phyloP scores from a whole-genome alignment of 2,113 vertebrate species.

The Solea solea region DNA sequence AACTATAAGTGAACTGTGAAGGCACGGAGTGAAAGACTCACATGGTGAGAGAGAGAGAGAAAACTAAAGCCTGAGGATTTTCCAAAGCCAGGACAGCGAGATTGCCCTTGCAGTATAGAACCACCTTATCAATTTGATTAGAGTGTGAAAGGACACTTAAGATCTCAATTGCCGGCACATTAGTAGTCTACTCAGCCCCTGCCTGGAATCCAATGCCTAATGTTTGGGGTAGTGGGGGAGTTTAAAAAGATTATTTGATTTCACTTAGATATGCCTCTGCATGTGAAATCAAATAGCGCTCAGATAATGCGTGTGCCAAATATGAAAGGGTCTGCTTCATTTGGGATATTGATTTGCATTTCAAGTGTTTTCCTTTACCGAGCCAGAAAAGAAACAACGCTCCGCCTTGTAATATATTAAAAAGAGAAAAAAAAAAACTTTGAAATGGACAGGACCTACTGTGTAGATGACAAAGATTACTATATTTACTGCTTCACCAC shows the following conservation, averaged over 20 bases:
- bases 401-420: slow-evolving; percentile 19
- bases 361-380: slow-evolving; percentile 44
- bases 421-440: slow-evolving; percentile 16
- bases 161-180: slow-evolving; percentile 74
- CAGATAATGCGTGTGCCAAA: slow-evolving; percentile 69
- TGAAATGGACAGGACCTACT: slow-evolving; percentile 15
- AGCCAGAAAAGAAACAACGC: slow-evolving; percentile 46
- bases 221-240: slow-evolving; percentile 64
- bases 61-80: slow-evolving; percentile 46
- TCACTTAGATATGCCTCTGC: slow-evolving; percentile 77
- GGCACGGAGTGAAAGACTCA: neutral
- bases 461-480: slow-evolving; percentile 36
- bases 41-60: slow-evolving; percentile 18
- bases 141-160: slow-evolving; percentile 81
- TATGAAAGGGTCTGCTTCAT: slow-evolving; percentile 61
- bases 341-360: slow-evolving; percentile 69
- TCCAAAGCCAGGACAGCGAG: slow-evolving; percentile 49
- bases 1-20: slow-evolving; percentile 44
- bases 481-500: slow-evolving; percentile 21
- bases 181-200: slow-evolving; percentile 68
- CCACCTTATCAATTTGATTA: slow-evolving; percentile 79
- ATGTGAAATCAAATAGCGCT: slow-evolving; percentile 74
- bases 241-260: slow-evolving; percentile 79
- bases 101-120: slow-evolving; percentile 71
- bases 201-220: slow-evolving; percentile 63